phyloP scores from a whole-genome alignment of 1,140 invertebrate species.

The Steinernema khuongi region DNA sequence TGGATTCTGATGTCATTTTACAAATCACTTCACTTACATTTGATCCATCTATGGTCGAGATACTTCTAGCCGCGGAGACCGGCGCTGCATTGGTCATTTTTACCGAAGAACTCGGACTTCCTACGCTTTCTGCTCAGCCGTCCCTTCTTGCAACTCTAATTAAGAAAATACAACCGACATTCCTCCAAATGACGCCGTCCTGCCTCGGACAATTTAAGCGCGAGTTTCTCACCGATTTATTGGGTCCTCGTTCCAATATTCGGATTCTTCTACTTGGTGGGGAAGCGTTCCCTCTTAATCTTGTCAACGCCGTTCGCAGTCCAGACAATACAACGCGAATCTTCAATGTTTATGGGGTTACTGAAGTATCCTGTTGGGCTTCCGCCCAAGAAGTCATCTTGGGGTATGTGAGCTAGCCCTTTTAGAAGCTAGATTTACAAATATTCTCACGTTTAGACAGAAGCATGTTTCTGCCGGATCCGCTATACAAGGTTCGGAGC shows the following conservation, averaged over 20 bases:
- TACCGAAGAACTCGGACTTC: background rate
- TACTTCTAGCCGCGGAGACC: background rate
- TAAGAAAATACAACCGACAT: background rate
- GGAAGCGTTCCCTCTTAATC: conserved; percentile 5
- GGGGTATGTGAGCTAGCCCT: background rate
- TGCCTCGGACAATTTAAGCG: background rate
- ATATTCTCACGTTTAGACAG: too few species aligned
- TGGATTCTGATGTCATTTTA: background rate
- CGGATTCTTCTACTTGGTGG: background rate
- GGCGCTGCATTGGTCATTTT: background rate
- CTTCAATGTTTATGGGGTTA: conserved; percentile 17
- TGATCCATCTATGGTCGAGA: conserved; percentile 16
- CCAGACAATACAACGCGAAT: background rate
- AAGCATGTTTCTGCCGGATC: background rate
- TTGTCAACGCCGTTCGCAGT: background rate
- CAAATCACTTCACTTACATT: conserved; percentile 5
- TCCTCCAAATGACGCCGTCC: conserved; percentile 17
- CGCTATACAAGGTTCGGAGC: background rate
- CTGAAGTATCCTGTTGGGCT: conserved; percentile 17
- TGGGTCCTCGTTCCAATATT: background rate
- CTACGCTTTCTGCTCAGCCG: background rate
- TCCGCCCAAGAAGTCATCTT: background rate
- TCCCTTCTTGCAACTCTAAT: background rate
- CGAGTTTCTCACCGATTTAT: background rate
- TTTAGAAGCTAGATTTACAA: too few species aligned